phyloP scores from a whole-genome alignment of 2,888 invertebrate species.

The Conchocele bisecta region DNA sequence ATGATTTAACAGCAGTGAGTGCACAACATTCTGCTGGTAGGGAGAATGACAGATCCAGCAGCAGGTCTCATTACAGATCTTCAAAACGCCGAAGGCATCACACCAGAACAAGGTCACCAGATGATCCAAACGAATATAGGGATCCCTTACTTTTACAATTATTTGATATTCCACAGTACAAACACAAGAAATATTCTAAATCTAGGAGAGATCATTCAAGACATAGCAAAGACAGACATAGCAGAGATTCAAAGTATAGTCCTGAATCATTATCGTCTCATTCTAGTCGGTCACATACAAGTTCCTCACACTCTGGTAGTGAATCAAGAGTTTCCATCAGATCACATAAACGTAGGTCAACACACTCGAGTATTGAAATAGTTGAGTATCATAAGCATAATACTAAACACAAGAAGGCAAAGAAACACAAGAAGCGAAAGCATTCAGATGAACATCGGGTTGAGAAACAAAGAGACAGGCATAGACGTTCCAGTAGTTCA shows the following conservation, averaged over 20 bases:
- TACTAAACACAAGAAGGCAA: constrained; percentile 60
- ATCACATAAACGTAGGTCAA: constrained; percentile 44
- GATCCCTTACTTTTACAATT: neutral
- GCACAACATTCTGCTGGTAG: neutral
- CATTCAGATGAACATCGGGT: neutral
- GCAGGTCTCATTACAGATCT: constrained; percentile 2
- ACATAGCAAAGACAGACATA: constrained; percentile 3
- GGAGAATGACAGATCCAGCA: constrained; percentile 19
- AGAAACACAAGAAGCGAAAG: constrained; percentile 27
- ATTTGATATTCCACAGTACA: constrained; percentile 2
- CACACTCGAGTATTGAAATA: constrained; percentile 56
- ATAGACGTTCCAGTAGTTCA: too few species aligned
- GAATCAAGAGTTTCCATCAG: constrained; percentile 46
- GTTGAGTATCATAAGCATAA: constrained; percentile 57
- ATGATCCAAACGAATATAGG: neutral
- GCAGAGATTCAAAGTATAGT: neutral
- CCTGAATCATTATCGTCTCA: too few species aligned
- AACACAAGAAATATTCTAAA: constrained; percentile 5
- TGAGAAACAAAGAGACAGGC: neutral
- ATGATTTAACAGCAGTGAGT: too few species aligned
- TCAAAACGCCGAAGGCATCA: constrained; percentile 1
- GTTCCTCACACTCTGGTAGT: constrained; percentile 35
- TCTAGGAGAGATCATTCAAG: neutral
- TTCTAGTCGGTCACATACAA: constrained; percentile 8
- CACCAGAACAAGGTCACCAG: neutral